Evolutionary conservation across 1,140 invertebrate genomes (phyloP).

Genomic region (Bombus confusus): DNA sequence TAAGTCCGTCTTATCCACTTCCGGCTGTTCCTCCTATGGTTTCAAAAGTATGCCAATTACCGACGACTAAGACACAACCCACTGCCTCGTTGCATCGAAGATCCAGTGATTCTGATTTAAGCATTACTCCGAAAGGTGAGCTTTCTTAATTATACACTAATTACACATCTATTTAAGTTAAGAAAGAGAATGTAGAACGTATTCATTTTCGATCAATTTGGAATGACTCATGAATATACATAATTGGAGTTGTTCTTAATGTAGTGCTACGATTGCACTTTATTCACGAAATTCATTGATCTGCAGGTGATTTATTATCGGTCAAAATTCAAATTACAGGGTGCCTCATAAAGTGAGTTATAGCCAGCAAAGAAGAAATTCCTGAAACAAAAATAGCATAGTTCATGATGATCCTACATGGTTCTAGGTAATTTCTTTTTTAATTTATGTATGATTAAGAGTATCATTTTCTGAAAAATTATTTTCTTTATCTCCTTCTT

Average conservation of each 20-base stretch:
- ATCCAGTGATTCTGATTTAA: slow-evolving; percentile 96
- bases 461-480: neutral
- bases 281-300: slow-evolving; percentile 8
- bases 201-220: neutral
- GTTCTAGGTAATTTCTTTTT: slow-evolving; percentile 37
- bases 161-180: neutral
- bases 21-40: slow-evolving; percentile 62
- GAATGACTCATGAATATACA: neutral
- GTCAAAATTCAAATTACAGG: slow-evolving; percentile 10
- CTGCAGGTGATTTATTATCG: slow-evolving; percentile 1
- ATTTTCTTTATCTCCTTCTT: neutral
- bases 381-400: slow-evolving; percentile 26
- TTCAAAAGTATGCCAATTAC: slow-evolving; percentile 80
- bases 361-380: slow-evolving; percentile 30
- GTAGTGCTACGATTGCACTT: neutral
- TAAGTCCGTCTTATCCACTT: slow-evolving; percentile 68
- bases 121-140: slow-evolving; percentile 95
- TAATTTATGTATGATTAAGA: neutral
- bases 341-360: slow-evolving; percentile 40
- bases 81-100: slow-evolving; percentile 86
- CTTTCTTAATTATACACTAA: slow-evolving; percentile 13
- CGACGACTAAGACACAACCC: slow-evolving; percentile 82
- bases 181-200: neutral
- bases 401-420: slow-evolving; percentile 16
- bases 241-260: neutral